Percentiles rank a stretch among this genome's conserved stretches.
Conservation (phyloP, 2,888 invertebrate species). For the Xylocampa areola region DNA sequence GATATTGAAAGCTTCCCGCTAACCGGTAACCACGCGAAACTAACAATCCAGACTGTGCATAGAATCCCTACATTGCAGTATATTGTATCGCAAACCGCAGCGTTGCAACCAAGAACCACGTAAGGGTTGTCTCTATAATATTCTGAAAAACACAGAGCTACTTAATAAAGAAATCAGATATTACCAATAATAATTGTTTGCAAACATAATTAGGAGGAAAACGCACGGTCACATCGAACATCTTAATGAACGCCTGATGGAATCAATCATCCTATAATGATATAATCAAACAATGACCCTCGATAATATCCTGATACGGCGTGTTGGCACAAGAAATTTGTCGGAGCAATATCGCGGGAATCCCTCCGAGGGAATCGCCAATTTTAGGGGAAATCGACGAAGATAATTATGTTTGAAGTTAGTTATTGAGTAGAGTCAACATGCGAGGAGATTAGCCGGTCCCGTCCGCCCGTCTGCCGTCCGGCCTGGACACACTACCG, state of each 20-base stretch:
- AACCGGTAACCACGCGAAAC: not conserved
- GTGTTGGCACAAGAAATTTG: slow-evolving; percentile 89
- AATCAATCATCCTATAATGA: slow-evolving; percentile 87
- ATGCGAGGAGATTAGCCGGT: slow-evolving; percentile 77
- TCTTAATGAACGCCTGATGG: slow-evolving; percentile 77
- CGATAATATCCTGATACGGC: slow-evolving; percentile 80
- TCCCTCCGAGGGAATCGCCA: slow-evolving; percentile 83
- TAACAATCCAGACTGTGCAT: not conserved
- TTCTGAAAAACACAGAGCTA: too few relatives aligned
- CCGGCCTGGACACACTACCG: slow-evolving; percentile 16
- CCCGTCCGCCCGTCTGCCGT: slow-evolving; percentile 30
- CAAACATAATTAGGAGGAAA: slow-evolving; percentile 52
- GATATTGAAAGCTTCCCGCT: slow-evolving; percentile 36
- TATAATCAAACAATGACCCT: slow-evolving; percentile 87
- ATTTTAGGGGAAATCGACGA: slow-evolving; percentile 87
- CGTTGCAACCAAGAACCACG: too few relatives aligned
- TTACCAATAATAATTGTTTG: slow-evolving; percentile 47
- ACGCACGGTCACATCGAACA: slow-evolving; percentile 50
- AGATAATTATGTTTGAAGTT: slow-evolving; percentile 90
- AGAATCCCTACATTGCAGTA: not conserved
- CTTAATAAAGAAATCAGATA: slow-evolving; percentile 15
- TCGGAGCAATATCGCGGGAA: slow-evolving; percentile 80
- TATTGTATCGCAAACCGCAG: not conserved
- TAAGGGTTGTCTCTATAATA: too few relatives aligned
- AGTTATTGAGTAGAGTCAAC: slow-evolving; percentile 87